phyloP scores from a whole-genome alignment of 2,113 vertebrate genomes.

The Limanda limanda region DNA sequence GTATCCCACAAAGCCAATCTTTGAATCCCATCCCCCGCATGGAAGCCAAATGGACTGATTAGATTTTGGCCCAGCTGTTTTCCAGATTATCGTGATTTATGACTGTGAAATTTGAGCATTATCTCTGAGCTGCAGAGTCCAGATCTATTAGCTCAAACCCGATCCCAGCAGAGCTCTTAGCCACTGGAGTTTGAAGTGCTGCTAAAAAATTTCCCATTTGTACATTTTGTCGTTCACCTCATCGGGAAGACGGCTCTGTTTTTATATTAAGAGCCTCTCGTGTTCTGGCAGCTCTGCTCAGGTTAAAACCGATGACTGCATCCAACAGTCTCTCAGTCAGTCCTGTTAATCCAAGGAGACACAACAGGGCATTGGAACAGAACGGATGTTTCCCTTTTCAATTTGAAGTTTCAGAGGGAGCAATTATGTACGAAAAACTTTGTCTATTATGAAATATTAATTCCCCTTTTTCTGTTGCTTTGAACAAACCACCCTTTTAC shows the following conservation, averaged over 20 bases:
- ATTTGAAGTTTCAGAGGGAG: constrained; percentile 56
- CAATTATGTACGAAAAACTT: constrained; percentile 54
- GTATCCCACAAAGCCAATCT: not conserved
- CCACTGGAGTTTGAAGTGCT: not conserved
- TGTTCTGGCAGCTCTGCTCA: not conserved
- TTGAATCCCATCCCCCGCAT: not conserved
- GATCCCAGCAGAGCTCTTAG: not conserved
- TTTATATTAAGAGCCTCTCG: too few species aligned
- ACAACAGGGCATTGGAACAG: too few species aligned
- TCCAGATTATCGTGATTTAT: constrained; percentile 26
- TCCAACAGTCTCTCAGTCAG: not conserved
- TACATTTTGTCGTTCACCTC: too few species aligned
- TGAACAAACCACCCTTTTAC: not conserved
- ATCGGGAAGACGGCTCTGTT: too few species aligned
- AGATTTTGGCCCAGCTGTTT: constrained; percentile 16
- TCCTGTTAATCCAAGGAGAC: too few species aligned
- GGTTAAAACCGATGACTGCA: constrained; percentile 20
- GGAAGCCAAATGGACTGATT: constrained; percentile 12
- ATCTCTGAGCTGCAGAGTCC: too few species aligned
- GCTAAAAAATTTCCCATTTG: not conserved
- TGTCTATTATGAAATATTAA: constrained; percentile 61
- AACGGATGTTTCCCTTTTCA: constrained; percentile 5
- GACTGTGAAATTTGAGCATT: constrained; percentile 10
- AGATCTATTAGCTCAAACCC: constrained; percentile 24
- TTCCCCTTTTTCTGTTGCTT: constrained; percentile 34